Base-by-base conservation (phyloP, 2,113 vertebrate genomes). In the Tachycineta bicolor region DNA sequence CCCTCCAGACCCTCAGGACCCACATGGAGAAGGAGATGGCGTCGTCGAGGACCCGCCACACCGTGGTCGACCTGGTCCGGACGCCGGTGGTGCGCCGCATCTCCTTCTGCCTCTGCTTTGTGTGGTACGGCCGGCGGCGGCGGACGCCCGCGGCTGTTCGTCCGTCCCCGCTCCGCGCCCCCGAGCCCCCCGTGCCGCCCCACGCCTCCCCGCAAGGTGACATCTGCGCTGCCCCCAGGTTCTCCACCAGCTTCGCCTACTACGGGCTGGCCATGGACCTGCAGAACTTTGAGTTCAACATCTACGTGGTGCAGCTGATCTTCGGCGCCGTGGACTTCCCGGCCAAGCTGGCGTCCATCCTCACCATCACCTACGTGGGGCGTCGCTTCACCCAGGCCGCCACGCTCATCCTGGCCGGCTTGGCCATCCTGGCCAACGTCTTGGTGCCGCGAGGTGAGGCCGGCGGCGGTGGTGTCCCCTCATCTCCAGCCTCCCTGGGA, bases 301-400 rank as follows among this genome's bases (percentile, higher is more conserved):
- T 99, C 93, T 99, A 98, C 89, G 39, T 99, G 75, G 98, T 99
- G 74, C 99, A 99, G 95, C 24, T 99, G n/a, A 97, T 99, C 91
- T 99, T 99, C 16, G 99, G 98, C 5, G 98, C 97, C 0, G 98
- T 99, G 2, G 99, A 99, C 87, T 47, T 99, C 96, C 99, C 99
- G 0, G 98, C 98, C 90, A 99, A 99, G 89, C 59, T 99, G 28
- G 3, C 98, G 33, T 97, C 98, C 49, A 90, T 98, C 75, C 55
- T 97, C 43, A 97, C 97, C 86, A 81, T 99, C 74, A 98, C 86
- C 94, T 98, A 96, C 33, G 34, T 93, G 26, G 94, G 94, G 1
- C 56, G 94, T 1, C 92, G 94, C 41, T 93, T 96, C 75, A 98
- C 98, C 14, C 98, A 99, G 88, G 89, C 91, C 1, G 0, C 15